Base-by-base conservation (phyloP, 2,797 vertebrate genomes). In the Hippocampus kuda region DNA sequence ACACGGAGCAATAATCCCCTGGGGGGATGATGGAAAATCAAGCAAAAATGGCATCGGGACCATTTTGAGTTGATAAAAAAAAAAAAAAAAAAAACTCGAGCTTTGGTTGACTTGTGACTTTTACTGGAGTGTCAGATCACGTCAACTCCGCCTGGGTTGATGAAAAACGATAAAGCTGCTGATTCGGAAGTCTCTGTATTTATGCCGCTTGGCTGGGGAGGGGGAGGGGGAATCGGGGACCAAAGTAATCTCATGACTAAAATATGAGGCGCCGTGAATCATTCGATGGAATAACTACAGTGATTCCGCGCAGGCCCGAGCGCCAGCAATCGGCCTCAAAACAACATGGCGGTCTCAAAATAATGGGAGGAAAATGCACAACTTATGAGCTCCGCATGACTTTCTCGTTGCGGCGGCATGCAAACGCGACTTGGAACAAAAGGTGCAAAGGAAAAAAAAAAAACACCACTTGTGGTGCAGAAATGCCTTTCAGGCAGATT, bases 201-300 rank as follows among this genome's bases (percentile, higher is more conserved):
- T 63, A 41, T 44, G 61, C 61, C 22, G 22, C 22, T 44, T 63
- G 44, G 42, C 42, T 65, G 73, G 51, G 22, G 66, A 46, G 15
- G 30, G 71, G 49, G 63, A 66, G 66, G 60, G 75, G 69, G 72
- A 70, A 70, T 73, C 18, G 68, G 68, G 70, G 78, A 61, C 68
- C 68, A 41, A 78, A 80, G 76, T 82, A 78, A 79, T 75, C 69
- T 80, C 74, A 74, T 83, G 79, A 80, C 70, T 85, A 79, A 83
- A 83, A 78, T 72, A 83, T 78, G 75, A 80, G 65, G 77, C 74
- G 7, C 34, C 71, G 80, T 78, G 77, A 80, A 77, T 76, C 75
- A 73, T 69, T 65, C 44, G 68, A 78, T 75, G 72, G 69, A 77
- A 78, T 80, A 73, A 81, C 69, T 71, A 38, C 27, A 56, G 42